Evolutionary conservation across 1,140 invertebrate genomes (phyloP).

Genomic region (Caenorhabditis inopinata): DNA sequence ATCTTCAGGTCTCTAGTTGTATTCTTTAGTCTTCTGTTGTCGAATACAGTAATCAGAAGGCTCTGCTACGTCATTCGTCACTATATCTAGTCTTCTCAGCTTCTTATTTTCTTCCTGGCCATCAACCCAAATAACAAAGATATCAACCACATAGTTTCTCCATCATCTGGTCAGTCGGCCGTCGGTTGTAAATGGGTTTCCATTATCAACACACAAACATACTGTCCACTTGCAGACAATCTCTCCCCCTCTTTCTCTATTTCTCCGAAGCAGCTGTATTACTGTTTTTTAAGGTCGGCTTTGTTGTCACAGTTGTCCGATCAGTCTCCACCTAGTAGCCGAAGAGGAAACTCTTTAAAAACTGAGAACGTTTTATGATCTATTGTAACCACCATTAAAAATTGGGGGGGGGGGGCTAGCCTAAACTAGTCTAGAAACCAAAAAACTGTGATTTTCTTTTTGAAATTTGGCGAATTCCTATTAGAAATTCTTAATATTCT

Average conservation of each 20-base stretch:
- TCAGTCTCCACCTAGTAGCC: not conserved
- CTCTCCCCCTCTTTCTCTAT: not conserved
- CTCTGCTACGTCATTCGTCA: too few species aligned
- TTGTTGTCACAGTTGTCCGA: conserved; percentile 17
- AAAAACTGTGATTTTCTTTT: too few species aligned
- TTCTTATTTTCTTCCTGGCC: too few species aligned
- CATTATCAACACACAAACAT: not conserved
- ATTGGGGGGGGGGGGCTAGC: too few species aligned
- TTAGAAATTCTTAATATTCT: too few species aligned
- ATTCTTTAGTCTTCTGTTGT: too few species aligned
- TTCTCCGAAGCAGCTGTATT: not conserved
- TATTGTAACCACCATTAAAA: not conserved
- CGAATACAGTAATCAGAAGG: too few species aligned
- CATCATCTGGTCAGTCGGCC: not conserved
- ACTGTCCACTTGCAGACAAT: conserved; percentile 3
- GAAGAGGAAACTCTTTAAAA: not conserved
- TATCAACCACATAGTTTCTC: not conserved
- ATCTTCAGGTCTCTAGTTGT: too few species aligned
- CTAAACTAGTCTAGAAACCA: too few species aligned
- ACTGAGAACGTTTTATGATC: not conserved
- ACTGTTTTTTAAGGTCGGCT: not conserved
- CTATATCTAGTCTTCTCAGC: too few species aligned
- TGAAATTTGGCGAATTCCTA: too few species aligned
- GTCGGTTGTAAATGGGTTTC: not conserved
- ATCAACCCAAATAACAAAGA: too few species aligned